Percentiles rank a stretch among this genome's conserved stretches.
phyloP scores from a whole-genome alignment of 2,888 invertebrate species.

The Disparrhopalites patrizii region DNA sequence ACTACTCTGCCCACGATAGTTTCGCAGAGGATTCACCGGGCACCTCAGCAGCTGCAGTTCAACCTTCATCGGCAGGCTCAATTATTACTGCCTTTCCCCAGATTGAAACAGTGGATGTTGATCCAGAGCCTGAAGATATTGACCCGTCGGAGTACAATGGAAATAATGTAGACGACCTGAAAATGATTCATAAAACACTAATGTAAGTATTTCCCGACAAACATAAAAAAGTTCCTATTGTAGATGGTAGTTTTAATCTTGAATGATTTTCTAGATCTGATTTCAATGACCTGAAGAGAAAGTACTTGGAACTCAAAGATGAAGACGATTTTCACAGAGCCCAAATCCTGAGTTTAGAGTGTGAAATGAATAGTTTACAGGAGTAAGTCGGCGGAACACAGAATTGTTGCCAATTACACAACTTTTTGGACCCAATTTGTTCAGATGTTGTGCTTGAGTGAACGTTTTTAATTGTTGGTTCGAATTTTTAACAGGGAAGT shows the following conservation, averaged over 20 bases:
- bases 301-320: constrained; percentile 18
- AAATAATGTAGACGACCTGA: constrained; percentile 16
- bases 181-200: constrained; percentile 30
- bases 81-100: not conserved
- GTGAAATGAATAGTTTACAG: constrained; percentile 1
- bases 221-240: no score
- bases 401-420: not conserved
- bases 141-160: constrained; percentile 5
- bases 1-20: constrained; percentile 6
- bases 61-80: not conserved
- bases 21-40: not conserved
- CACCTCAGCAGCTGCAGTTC: not conserved
- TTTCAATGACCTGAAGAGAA: constrained; percentile 32
- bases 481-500: no score
- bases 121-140: not conserved
- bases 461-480: no score
- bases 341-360: constrained; percentile 29
- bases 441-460: no score
- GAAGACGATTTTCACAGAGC: constrained; percentile 28
- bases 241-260: not conserved
- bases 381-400: not conserved
- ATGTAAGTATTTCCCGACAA: constrained; percentile 30
- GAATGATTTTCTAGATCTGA: constrained; percentile 28
- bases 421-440: no score
- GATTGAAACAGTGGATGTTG: not conserved